A percentile compares a stretch with the other conserved stretches of the same genome.
phyloP scores from a whole-genome alignment of 2,888 invertebrate genomes.

The Byasa hedistus region DNA sequence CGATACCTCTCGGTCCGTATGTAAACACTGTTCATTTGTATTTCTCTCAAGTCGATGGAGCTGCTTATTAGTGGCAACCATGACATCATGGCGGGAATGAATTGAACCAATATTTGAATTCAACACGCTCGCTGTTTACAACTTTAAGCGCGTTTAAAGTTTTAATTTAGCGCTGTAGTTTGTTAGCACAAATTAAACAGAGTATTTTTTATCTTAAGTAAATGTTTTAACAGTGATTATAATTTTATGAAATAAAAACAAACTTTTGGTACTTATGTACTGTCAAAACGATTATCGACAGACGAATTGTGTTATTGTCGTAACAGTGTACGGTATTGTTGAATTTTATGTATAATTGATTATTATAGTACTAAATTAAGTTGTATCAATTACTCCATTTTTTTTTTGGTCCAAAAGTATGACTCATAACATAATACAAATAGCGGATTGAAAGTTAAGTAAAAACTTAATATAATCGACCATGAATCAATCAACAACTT shows the following conservation, averaged over 20 bases:
- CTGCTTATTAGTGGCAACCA: slow-evolving; percentile 6
- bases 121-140: background rate
- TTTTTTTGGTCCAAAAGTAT: too few relatives aligned
- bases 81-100: slow-evolving; percentile 1
- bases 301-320: background rate
- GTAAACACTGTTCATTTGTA: slow-evolving; percentile 8
- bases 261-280: background rate
- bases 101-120: slow-evolving; percentile 1
- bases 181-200: background rate
- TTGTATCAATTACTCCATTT: too few relatives aligned
- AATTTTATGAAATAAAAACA: background rate
- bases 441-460: background rate
- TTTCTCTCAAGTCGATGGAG: slow-evolving; percentile 4
- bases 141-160: background rate
- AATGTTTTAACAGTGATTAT: background rate
- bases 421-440: background rate
- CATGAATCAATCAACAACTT: background rate
- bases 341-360: too few relatives aligned
- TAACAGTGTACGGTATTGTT: background rate
- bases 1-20: slow-evolving; percentile 2
- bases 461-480: background rate
- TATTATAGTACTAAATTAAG: too few relatives aligned
- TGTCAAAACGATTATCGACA: background rate
- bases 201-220: background rate
- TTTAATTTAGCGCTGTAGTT: background rate